These are phyloP conservation scores for Pterois miles DNA, from an alignment of 2,797 vertebrate genomes.

Conservation along the genomic window DNA sequence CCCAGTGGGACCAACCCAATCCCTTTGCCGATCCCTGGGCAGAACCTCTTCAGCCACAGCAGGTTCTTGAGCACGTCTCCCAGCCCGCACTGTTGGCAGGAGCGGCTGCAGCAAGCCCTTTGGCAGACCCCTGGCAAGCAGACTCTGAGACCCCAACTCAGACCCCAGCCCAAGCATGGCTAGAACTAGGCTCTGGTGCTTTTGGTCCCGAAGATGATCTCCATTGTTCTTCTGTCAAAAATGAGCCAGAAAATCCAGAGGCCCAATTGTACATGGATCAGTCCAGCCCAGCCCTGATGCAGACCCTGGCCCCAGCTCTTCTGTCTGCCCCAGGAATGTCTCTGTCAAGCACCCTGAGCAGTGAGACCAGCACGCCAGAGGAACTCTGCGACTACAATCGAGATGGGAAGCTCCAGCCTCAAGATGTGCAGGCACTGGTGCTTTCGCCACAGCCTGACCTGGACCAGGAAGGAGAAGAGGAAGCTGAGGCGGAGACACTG, in stretches of 20 bases:
- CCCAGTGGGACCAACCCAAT: conserved; percentile 78
- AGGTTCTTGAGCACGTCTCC: conserved; percentile 4
- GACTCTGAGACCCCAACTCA: conserved; percentile 71
- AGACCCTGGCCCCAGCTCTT: conserved; percentile 13
- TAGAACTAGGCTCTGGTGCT: conserved; percentile 53
- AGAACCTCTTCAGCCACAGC: conserved; percentile 59
- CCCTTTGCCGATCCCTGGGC: conserved; percentile 74
- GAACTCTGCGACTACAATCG: conserved; percentile 79
- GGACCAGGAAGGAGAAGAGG: conserved; percentile 65
- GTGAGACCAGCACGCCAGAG: conserved; percentile 84
- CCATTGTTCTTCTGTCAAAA: conserved; percentile 31
- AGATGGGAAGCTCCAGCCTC: conserved; percentile 40
- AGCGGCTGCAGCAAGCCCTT: conserved; percentile 51
- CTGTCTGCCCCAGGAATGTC: conserved; percentile 57
- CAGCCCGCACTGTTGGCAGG: conserved; percentile 18
- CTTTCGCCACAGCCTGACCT: conserved; percentile 54
- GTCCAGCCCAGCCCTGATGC: conserved; percentile 17
- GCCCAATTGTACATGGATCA: conserved; percentile 19
- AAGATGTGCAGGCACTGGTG: not conserved
- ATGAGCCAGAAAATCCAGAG: conserved; percentile 10
- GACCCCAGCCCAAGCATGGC: conserved; percentile 61
- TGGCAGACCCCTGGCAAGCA: conserved; percentile 58
- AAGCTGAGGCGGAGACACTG: conserved; percentile 72
- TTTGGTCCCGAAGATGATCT: conserved; percentile 27
- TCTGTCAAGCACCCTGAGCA: conserved; percentile 82